phyloP scores from a whole-genome alignment of 2,113 vertebrate genomes.

The Peucedramus taeniatus region DNA sequence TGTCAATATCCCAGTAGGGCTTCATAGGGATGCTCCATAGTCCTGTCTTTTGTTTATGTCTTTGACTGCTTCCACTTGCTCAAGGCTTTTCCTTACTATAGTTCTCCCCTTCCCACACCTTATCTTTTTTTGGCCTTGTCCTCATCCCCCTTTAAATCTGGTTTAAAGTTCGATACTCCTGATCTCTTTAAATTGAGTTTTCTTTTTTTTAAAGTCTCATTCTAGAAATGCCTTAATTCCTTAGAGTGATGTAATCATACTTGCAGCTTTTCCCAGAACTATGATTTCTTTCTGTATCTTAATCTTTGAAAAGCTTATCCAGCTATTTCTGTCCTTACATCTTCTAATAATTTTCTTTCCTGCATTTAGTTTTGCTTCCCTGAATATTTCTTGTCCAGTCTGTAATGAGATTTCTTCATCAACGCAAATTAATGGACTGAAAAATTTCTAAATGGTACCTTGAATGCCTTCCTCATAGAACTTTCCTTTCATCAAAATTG shows the following conservation, averaged over 20 bases:
- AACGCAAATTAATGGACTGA: background rate
- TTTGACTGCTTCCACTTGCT: background rate
- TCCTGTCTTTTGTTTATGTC: background rate
- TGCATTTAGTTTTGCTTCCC: background rate
- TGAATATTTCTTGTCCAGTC: background rate
- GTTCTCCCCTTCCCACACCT: background rate
- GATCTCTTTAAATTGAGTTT: background rate
- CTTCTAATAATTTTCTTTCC: background rate
- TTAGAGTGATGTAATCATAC: background rate
- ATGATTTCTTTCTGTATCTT: background rate
- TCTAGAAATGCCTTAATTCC: background rate
- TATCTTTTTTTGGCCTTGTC: too few species aligned
- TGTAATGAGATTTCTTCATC: conserved; percentile 30
- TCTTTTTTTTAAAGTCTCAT: background rate
- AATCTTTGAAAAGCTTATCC: background rate
- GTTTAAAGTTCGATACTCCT: background rate
- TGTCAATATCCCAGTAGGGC: background rate
- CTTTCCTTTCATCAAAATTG: background rate
- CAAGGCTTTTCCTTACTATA: background rate
- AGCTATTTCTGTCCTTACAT: background rate
- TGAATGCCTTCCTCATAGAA: background rate
- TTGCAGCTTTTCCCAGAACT: background rate
- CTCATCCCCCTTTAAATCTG: background rate
- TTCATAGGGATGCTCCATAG: background rate
- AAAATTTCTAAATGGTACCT: background rate